Conservation (phyloP, 2,797 vertebrate genomes). For the Choloepus didactylus region DNA sequence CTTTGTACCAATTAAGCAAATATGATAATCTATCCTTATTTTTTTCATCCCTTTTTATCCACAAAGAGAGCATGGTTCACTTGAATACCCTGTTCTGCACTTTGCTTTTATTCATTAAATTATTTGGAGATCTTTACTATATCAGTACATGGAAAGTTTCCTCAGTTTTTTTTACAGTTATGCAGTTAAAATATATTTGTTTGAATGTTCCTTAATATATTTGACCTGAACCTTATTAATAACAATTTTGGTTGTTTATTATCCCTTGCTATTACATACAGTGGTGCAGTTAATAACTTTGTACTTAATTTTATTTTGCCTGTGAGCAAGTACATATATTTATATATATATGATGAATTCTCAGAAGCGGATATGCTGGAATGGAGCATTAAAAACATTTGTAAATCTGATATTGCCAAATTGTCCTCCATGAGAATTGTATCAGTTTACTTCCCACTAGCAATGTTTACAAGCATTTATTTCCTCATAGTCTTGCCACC, state of each 20-base stretch:
- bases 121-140: not conserved
- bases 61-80: not conserved
- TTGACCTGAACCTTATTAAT: not conserved
- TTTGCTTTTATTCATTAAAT: not conserved
- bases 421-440: not conserved
- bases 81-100: not conserved
- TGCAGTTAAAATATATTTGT: not conserved
- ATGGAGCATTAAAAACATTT: not conserved
- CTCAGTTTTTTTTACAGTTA: no score
- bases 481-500: not conserved
- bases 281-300: not conserved
- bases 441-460: not conserved
- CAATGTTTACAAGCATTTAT: not conserved
- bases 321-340: not conserved
- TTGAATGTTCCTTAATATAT: not conserved
- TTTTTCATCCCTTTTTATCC: not conserved
- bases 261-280: not conserved
- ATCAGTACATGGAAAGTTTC: not conserved
- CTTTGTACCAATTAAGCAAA: not conserved
- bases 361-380: not conserved
- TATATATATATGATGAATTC: not conserved
- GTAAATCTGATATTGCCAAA: not conserved
- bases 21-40: not conserved
- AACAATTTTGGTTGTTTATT: not conserved
- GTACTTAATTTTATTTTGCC: not conserved